Evolutionary conservation across 2,113 vertebrate species (phyloP), one percentile per base, ranked within the genome.

Genomic region (Toxostoma redivivum): DNA sequence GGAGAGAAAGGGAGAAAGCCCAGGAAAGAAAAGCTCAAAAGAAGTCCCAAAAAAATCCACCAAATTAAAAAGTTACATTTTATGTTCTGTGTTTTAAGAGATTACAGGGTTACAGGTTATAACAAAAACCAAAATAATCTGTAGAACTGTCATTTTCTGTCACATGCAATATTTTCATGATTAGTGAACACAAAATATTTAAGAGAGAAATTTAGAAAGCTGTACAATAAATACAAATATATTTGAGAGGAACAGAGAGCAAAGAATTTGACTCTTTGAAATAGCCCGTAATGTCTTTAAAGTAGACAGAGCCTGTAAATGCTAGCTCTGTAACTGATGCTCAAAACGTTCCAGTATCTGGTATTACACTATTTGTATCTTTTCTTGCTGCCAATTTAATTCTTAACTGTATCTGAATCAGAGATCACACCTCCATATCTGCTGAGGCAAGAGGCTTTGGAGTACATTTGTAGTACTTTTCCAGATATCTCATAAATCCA

Each of bases 51-150:
- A 44, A 44, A 85, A 79, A 91, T 48, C 8, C 31, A 85, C 12
- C 9, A 70, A 93, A 62, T 51, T 22, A 62, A 77, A 54, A 76
- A 66, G 31, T 65, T 69, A 27, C 9, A 79, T 72, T 65, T 86
- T 70, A 70, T 40, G 40, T 61, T 77, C 66, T 66, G n/a, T 77
- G 31, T 25, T 14, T 95, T 90, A 78, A 79, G 21, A 92, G 37
- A 91, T 86, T 64, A 88, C 3, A 44, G 48, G 18, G 15, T 13
- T 30, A 35, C 28, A 61, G 27, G 12, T 60, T 61, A 48, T 10
- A 84, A 74, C 7, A 74, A 92, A 95, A 96, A 85, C 53, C 33
- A 79, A 85, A 94, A 84, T 79, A 38, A 91, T 70, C 44, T 91
- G 54, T 30, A 81, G 64, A 89, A 60, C 11, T 2, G 3, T 37